Evolutionary conservation across 1,140 invertebrate species (phyloP).

Genomic region (Bactericera cockerelli): DNA sequence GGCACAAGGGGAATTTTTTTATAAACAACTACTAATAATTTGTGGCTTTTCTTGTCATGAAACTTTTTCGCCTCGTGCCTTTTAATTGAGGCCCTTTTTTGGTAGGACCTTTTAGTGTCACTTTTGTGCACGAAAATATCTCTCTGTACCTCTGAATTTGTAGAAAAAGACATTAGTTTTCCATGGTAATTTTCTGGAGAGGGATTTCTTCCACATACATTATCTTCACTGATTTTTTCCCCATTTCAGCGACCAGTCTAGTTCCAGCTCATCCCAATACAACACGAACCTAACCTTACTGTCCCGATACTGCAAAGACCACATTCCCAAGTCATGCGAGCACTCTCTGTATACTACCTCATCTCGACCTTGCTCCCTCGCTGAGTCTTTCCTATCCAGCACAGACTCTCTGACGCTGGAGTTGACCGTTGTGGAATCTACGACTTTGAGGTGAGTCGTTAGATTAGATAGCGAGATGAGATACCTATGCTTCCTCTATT

Average conservation of each 20-base stretch:
- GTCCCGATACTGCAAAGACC: slow-evolving; percentile 58
- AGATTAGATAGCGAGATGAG: too few relatives aligned
- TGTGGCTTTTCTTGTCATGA: too few relatives aligned
- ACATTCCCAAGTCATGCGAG: slow-evolving; percentile 59
- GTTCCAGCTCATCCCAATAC: not conserved
- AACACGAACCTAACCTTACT: slow-evolving; percentile 49
- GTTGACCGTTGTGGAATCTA: slow-evolving; percentile 61
- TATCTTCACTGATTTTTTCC: not conserved
- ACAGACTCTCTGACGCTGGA: slow-evolving; percentile 64
- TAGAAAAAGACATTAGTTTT: too few relatives aligned
- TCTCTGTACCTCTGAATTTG: too few relatives aligned
- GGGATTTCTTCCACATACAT: not conserved
- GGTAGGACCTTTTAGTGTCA: not conserved
- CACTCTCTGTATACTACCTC: slow-evolving; percentile 45
- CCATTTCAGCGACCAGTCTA: not conserved
- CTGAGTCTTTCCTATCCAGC: slow-evolving; percentile 68
- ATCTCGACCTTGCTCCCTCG: slow-evolving; percentile 52
- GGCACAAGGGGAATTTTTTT: too few relatives aligned
- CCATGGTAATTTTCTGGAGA: too few relatives aligned
- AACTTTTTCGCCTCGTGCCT: too few relatives aligned
- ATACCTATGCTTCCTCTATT: too few relatives aligned
- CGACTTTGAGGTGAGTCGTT: slow-evolving; percentile 50
- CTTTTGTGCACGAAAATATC: not conserved
- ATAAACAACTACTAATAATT: too few relatives aligned
- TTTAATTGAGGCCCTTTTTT: too few relatives aligned